Conservation (phyloP, 2,888 invertebrate genomes). For the Zhengitettix transpicula region DNA sequence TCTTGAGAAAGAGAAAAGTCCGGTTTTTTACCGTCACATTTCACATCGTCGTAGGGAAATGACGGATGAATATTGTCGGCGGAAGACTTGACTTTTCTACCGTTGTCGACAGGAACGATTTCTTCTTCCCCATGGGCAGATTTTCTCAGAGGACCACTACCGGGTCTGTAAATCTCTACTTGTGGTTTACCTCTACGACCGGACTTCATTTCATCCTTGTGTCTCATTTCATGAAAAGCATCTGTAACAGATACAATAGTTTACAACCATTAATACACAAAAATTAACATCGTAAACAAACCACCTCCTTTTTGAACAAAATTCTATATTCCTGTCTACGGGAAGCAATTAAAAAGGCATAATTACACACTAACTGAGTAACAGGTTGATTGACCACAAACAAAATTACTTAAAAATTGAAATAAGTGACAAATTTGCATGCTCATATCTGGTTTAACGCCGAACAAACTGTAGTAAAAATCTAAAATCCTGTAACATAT, state of each 20-base stretch:
- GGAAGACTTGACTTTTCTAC: slow-evolving; percentile 8
- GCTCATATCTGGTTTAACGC: slow-evolving; percentile 15
- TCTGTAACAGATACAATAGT: slow-evolving; percentile 1
- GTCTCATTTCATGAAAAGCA: slow-evolving; percentile 3
- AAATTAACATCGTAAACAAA: no score
- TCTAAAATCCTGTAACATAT: neutral
- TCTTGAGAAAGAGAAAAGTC: slow-evolving; percentile 6
- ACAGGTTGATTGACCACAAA: no score
- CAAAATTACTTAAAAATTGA: no score
- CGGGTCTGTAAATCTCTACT: slow-evolving; percentile 56
- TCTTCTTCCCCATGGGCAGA: slow-evolving; percentile 24
- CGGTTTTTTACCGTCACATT: slow-evolving; percentile 3
- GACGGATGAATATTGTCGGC: slow-evolving; percentile 8
- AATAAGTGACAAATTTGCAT: no score
- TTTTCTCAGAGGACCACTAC: slow-evolving; percentile 56
- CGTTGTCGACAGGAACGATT: slow-evolving; percentile 7
- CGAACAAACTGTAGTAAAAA: neutral
- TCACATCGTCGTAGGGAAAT: slow-evolving; percentile 4
- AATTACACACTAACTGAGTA: no score
- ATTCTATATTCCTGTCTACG: no score
- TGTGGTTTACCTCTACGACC: slow-evolving; percentile 47
- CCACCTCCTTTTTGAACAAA: no score
- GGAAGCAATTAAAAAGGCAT: no score
- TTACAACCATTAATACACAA: no score
- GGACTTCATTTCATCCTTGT: slow-evolving; percentile 26